phyloP scores from a whole-genome alignment of 2,113 vertebrate genomes.

The Cebus imitator region DNA sequence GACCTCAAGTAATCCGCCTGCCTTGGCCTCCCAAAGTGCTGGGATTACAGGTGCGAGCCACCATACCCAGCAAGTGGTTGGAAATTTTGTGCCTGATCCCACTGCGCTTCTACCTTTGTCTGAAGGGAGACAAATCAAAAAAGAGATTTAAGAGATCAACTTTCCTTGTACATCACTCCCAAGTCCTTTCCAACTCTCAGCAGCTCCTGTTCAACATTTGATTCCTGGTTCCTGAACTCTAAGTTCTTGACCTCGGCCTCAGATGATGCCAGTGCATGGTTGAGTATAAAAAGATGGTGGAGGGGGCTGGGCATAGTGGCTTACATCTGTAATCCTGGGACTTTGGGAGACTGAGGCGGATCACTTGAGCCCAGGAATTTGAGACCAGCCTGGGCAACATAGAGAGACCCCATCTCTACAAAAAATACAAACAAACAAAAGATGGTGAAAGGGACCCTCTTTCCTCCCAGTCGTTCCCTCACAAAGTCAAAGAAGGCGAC shows the following conservation, averaged over 20 bases:
- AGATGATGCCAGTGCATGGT: background rate
- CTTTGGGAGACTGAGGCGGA: no score
- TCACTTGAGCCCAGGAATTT: no score
- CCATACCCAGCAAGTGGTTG: no score
- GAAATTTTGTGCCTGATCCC: background rate
- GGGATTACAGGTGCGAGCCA: no score
- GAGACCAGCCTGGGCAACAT: no score
- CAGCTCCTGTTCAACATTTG: background rate
- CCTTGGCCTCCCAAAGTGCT: no score
- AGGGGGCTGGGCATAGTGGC: background rate
- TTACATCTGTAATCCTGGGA: no score
- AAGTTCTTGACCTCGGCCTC: background rate
- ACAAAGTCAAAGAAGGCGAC: background rate
- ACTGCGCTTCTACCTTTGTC: background rate
- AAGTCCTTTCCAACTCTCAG: background rate
- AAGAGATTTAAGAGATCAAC: background rate
- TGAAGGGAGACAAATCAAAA: slow-evolving; percentile 1
- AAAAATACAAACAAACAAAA: background rate
- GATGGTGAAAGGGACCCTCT: background rate
- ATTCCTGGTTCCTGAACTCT: background rate
- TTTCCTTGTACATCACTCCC: background rate
- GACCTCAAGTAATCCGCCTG: no score
- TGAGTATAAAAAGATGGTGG: background rate
- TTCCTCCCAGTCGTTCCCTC: background rate
- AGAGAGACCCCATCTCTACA: no score